Percentiles rank a stretch among this genome's conserved stretches.
Evolutionary conservation across 92 coral and sea anemone species (phyloP).

Genomic region (Zoanthus sociatus): DNA sequence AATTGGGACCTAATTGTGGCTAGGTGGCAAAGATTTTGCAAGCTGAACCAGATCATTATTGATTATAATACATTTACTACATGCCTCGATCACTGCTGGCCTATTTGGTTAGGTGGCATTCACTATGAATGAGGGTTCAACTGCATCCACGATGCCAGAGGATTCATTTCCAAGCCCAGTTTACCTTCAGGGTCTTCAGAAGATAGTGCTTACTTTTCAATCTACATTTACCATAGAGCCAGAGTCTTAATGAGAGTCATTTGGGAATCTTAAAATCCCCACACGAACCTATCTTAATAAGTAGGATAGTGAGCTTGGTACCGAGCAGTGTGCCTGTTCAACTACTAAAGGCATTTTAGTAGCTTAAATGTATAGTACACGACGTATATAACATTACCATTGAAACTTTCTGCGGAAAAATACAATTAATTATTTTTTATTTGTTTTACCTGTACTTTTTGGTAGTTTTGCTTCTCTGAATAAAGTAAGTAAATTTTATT

Average conservation of each 20-base stretch:
- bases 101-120: background rate
- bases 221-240: background rate
- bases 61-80: background rate
- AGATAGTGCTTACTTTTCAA: background rate
- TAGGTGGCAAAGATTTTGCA: background rate
- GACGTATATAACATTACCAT: too few species aligned
- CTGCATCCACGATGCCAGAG: background rate
- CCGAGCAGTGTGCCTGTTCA: too few species aligned
- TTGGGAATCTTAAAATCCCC: too few species aligned
- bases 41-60: background rate
- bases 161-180: background rate
- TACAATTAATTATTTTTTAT: too few species aligned
- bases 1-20: background rate
- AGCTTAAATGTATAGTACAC: too few species aligned
- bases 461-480: slow-evolving; percentile 88
- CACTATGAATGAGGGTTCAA: background rate
- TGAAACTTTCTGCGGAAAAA: too few species aligned
- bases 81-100: background rate
- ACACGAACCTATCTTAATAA: too few species aligned
- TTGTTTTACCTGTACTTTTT: slow-evolving; percentile 83
- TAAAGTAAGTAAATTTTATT: slow-evolving; percentile 83
- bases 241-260: too few species aligned
- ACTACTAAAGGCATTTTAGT: too few species aligned
- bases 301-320: too few species aligned
- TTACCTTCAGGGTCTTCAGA: background rate